Conservation (phyloP, 2,888 invertebrate genomes). For the Antheraea yamamai region DNA sequence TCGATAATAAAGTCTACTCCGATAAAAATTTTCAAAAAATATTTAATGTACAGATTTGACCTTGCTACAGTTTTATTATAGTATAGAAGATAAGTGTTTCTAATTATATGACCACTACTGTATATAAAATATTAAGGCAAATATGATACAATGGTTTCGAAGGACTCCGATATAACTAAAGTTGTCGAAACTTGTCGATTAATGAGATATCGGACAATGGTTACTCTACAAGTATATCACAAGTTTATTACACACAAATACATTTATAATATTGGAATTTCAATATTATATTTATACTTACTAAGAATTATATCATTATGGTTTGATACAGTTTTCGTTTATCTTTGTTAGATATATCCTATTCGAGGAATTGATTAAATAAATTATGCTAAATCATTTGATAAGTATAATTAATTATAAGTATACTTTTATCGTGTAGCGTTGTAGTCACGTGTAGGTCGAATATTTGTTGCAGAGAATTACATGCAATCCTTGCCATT, state of each 20-base stretch:
- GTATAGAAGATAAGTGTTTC: too few species aligned
- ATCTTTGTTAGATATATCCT: background rate
- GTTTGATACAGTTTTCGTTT: background rate
- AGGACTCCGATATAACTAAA: background rate
- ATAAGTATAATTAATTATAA: background rate
- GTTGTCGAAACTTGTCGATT: background rate
- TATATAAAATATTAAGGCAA: background rate
- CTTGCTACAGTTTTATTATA: too few species aligned
- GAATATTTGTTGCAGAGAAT: constrained; percentile 19
- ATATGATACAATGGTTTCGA: background rate
- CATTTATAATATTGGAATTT: background rate
- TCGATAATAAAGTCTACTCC: too few species aligned
- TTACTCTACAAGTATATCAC: background rate
- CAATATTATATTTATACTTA: background rate
- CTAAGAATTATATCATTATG: background rate
- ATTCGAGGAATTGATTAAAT: background rate
- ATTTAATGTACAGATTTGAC: too few species aligned
- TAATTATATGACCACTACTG: too few species aligned
- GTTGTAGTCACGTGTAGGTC: background rate
- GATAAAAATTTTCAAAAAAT: too few species aligned
- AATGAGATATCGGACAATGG: background rate
- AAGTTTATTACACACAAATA: background rate
- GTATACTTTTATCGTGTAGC: background rate
- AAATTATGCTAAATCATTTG: background rate
- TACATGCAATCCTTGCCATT: constrained; percentile 33